These are phyloP conservation scores for Maniola hyperantus DNA, from an alignment of 2,888 invertebrate genomes.

Conservation along the genomic window DNA sequence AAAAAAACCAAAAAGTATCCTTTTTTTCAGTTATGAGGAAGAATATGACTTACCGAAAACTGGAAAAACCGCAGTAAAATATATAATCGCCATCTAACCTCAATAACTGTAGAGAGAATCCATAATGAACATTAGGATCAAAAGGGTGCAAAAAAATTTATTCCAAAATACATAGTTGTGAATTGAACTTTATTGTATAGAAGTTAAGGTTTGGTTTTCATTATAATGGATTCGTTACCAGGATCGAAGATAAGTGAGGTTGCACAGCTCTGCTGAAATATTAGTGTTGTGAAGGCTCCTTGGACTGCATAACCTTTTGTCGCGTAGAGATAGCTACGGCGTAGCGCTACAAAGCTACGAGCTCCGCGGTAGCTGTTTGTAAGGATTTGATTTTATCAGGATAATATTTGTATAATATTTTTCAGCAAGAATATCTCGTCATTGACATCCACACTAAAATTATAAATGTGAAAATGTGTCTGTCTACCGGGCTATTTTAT, in stretches of 20 bases:
- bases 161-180: conserved; percentile 69
- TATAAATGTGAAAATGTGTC: too few species aligned
- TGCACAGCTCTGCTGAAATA: conserved; percentile 66
- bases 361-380: conserved; percentile 33
- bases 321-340: conserved; percentile 44
- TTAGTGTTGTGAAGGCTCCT: conserved; percentile 70
- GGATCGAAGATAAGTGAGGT: conserved; percentile 72
- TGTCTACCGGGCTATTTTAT: too few species aligned
- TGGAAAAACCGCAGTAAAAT: conserved; percentile 54
- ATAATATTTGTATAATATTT: not conserved
- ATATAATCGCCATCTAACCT: conserved; percentile 73
- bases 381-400: conserved; percentile 9
- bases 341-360: conserved; percentile 15
- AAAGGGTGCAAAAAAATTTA: conserved; percentile 65
- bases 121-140: conserved; percentile 79
- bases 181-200: conserved; percentile 54
- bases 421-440: not conserved
- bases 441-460: not conserved
- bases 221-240: conserved; percentile 46
- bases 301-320: conserved; percentile 57
- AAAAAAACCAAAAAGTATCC: too few species aligned
- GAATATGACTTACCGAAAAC: not conserved
- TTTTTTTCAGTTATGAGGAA: too few species aligned
- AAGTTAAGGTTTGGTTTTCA: conserved; percentile 44
- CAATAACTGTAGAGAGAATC: conserved; percentile 75